These are phyloP conservation scores for Catharus ustulatus DNA, from an alignment of 2,797 vertebrate species.

Conservation along the genomic window DNA sequence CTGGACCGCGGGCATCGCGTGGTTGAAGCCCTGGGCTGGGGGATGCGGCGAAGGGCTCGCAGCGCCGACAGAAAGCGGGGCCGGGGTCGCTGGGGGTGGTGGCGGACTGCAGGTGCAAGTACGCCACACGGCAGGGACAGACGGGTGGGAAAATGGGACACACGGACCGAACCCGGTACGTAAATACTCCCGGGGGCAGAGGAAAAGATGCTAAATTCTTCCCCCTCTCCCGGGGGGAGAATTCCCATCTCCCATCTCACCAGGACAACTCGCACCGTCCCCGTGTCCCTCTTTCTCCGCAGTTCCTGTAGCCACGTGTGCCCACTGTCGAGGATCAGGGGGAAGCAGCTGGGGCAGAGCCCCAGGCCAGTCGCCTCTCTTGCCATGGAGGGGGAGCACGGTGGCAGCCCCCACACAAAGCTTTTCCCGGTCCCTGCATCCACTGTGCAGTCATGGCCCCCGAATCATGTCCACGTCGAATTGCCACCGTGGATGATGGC, in stretches of 20 bases:
- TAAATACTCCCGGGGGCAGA: neutral
- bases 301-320: neutral
- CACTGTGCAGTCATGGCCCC: rapidly evolving
- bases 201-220: neutral
- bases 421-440: neutral
- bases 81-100: too few species aligned
- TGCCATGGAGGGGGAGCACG: rapidly evolving
- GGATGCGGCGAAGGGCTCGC: neutral
- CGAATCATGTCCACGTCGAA: rapidly evolving
- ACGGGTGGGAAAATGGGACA: neutral
- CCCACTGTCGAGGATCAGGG: neutral
- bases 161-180: neutral
- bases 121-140: neutral
- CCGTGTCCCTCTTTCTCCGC: neutral
- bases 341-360: neutral
- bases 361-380: rapidly evolving
- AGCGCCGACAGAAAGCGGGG: neutral
- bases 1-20: rapidly evolving
- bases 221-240: rapidly evolving
- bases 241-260: neutral
- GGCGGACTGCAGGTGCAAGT: neutral
- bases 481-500: neutral
- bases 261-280: rapidly evolving
- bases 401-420: neutral
- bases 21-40: rapidly evolving